Base-by-base conservation (phyloP, 2,797 vertebrate genomes). In the Eulemur rubriventer region DNA sequence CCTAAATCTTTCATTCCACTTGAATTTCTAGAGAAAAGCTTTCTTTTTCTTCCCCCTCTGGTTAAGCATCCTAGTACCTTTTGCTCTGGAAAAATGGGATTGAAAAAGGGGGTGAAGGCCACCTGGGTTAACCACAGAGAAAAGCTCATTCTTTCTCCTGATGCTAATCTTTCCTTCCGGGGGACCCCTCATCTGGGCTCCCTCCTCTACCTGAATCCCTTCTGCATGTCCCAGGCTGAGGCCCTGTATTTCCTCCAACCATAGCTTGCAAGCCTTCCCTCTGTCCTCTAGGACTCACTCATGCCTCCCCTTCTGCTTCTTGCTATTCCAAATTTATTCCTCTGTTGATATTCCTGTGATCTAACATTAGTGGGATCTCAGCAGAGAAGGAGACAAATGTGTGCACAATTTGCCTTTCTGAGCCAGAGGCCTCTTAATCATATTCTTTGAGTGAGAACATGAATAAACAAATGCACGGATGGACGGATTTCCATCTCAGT, bases 401-500 rank as follows among this genome's bases (percentile, higher is more conserved):
- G 28, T 63, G 78, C 61, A 61, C 12, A 0, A 43, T 26, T 57
- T 30, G 20, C 43, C 52, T 78, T 84, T 50, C 83, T 55, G 82
- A 92, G 75, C 26, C n/a, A 73, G 35, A 89, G 75, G 75, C 3
- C 75, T 90, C 43, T 94, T 84, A 65, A 67, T 91, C 41, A 73
- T 85, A 18, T 61, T 38, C 20, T 96, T 24, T 63, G 46, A 41
- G 4, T 57, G 59, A 95, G 38, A 94, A 81, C 72, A 78, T 33
- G 20, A 80, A 35, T 81, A 96, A 84, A 76, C 18, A 83, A 52
- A 83, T 43, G 18, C 2, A 55, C 4, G 57, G 55, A 78, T 72
- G 73, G 63, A 70, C 48, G 28, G 48, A 81, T 83, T 95, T 96
- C 87, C 35, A 73, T 92, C 80, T 84, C 55, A 84, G 87, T 89